Evolutionary conservation across 1,140 invertebrate species (phyloP).

Genomic region (Magallana ariakensis): DNA sequence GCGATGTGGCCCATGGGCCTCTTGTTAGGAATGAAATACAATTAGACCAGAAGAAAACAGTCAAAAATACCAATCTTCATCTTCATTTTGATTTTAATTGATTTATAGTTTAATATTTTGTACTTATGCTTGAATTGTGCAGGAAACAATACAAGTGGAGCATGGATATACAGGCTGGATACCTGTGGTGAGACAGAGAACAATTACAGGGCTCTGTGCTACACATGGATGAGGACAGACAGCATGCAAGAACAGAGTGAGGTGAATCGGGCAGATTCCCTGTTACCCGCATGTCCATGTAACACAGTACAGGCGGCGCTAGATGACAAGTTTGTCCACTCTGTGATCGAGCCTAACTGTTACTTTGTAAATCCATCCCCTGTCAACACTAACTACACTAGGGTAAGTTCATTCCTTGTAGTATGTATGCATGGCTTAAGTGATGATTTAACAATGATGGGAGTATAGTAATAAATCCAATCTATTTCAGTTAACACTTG

Average conservation of each 20-base stretch:
- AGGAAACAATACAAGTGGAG: background rate
- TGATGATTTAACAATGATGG: no score
- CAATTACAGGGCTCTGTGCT: background rate
- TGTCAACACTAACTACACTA: background rate
- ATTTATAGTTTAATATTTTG: background rate
- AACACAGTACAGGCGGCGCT: background rate
- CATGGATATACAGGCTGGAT: constrained; percentile 2
- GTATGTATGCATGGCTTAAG: no score
- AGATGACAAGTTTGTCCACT: background rate
- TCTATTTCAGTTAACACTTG: no score
- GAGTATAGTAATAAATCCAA: no score
- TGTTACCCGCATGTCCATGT: background rate
- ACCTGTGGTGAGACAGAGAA: background rate
- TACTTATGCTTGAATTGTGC: background rate
- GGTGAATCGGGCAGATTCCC: background rate
- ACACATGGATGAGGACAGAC: background rate
- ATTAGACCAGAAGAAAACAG: no score
- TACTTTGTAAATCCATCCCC: constrained; percentile 14
- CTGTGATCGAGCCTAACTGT: background rate
- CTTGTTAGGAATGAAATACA: no score
- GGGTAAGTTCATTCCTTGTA: background rate
- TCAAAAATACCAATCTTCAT: no score
- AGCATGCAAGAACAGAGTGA: background rate
- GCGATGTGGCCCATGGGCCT: no score
- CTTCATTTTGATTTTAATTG: no score